Base-by-base conservation (phyloP, 2,888 invertebrate species). In the Volucella bombylans region DNA sequence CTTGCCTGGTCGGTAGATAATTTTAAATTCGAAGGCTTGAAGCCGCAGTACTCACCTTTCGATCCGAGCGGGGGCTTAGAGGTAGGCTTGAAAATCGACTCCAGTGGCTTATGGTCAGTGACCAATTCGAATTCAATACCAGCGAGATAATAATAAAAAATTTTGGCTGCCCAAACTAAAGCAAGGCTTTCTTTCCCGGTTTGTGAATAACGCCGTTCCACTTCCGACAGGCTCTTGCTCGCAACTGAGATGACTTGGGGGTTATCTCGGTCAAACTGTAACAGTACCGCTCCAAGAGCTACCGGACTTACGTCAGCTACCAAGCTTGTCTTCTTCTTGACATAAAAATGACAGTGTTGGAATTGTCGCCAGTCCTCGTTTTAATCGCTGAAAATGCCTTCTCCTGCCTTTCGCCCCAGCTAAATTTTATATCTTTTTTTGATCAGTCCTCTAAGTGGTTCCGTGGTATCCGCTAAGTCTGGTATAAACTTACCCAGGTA, bases 221-320 rank as follows among this genome's bases (percentile, higher is more conserved):
- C 88, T 8, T 86, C 89, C 49, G 88, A 88, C 62, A 90, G 88
- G 73, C 87, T 90, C 85, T 86, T 87, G 52, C 90, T 91, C 0
- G 90, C 91, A 85, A 89, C 91, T 4, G 88, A 88, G 43, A 92
- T 90, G 4, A 92, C 82, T 76, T 88, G 78, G 18, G 87, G 86
- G 0, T 87, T 88, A 15, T 85, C 73, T 0, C 55, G 4, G 8
- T 74, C 31, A 50, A 87, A 87, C 47, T 86, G 82, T 8, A 87
- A n/a, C 9, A 86, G 62, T 4, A 87, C 82, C 31, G 82, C 87
- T 1, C 87, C 77, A 52, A 87, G 62, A 9, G 86, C 87, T 1
- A n/a, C n/a, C n/a, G n/a, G n/a, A n/a, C n/a, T n/a, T n/a, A n/a
- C n/a, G n/a, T n/a, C n/a, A n/a, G n/a, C n/a, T n/a, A 85, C 74